These are phyloP conservation scores for Tiliacea citrago DNA, from an alignment of 2,888 invertebrate genomes.

Conservation along the genomic window DNA sequence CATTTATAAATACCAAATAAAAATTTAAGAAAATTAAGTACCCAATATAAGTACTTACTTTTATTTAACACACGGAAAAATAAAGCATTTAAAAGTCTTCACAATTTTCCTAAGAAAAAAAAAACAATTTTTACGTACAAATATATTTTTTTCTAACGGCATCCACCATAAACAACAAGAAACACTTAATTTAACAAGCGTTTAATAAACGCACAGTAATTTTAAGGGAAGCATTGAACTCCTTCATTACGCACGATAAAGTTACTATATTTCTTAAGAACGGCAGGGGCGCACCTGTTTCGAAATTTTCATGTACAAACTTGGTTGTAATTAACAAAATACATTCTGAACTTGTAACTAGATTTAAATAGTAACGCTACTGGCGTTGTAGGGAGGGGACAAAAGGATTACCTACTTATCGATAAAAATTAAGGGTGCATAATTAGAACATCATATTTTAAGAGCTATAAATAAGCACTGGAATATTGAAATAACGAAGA, in stretches of 20 bases:
- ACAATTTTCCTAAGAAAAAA: not conserved
- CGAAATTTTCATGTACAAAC: slow-evolving; percentile 87
- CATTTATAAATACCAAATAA: not conserved
- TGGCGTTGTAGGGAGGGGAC: slow-evolving; percentile 67
- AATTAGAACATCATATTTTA: not conserved
- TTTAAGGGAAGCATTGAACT: slow-evolving; percentile 48
- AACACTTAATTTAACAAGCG: slow-evolving; percentile 27
- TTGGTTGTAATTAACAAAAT: slow-evolving; percentile 90
- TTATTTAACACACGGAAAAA: not conserved
- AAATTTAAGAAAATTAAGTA: not conserved
- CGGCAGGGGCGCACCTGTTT: slow-evolving; percentile 79
- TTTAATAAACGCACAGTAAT: slow-evolving; percentile 55
- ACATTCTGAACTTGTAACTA: slow-evolving; percentile 90
- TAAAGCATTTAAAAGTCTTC: not conserved
- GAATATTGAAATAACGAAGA: no score
- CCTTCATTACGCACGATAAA: slow-evolving; percentile 66
- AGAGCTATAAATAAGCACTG: no score
- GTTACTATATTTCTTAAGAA: slow-evolving; percentile 79
- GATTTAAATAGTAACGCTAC: slow-evolving; percentile 89
- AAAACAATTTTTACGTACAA: no score
- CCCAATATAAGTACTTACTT: not conserved
- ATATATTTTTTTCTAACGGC: not conserved
- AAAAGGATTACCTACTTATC: slow-evolving; percentile 44
- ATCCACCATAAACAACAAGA: not conserved
- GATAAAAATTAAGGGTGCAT: slow-evolving; percentile 31